Evolutionary conservation across 2,797 vertebrate genomes (phyloP), one percentile per base, ranked within the genome.

Genomic region (Danio kyathit): DNA sequence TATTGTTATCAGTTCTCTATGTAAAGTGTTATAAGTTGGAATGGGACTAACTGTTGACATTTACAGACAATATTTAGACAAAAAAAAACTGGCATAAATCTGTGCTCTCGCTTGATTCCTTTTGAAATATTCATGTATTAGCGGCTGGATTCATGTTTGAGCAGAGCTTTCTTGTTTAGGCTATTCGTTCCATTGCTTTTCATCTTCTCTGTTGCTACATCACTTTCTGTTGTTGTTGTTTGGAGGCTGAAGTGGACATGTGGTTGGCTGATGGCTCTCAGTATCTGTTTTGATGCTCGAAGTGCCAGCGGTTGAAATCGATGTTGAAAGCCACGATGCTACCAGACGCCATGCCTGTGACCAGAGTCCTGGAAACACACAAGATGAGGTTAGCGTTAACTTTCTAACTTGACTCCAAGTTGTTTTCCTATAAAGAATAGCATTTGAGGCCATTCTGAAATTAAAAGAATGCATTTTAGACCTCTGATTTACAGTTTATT

Each of bases 321-420:
- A 99, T 99, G 93, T 99, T 99, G 91, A 99, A 99, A 86, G 97
- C 98, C 91, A 99, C 98, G 9, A 99, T 98, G 89, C 97, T 99
- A 80, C 98, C 98, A 75, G 98, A 99, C 52, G 97, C 97, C 98
- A 99, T 99, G 86, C 98, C 98, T 0, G 97, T 99, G 89, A 99
- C 96, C 92, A 99, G 92, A 81, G 98, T 99, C 95, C 98, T 99
- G 89, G 49, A 92, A 92, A 90, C 84, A 73, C 19, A 71, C 10
- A 66, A 57, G 2, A 9, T 54, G 2, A 43, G 66, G 54, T 60
- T n/a, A 44, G 51, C 38, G 12, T 29, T 38, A 11, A 29, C 29
- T 29, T 29, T 29, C 29, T 29, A 29, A 29, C 29, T 29, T 29
- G 29, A 29, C 29, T n/a, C n/a, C n/a, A n/a, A n/a, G n/a, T n/a